Evolutionary conservation across 1,140 invertebrate species (phyloP).

Genomic region (Dolichoris vasculosae): DNA sequence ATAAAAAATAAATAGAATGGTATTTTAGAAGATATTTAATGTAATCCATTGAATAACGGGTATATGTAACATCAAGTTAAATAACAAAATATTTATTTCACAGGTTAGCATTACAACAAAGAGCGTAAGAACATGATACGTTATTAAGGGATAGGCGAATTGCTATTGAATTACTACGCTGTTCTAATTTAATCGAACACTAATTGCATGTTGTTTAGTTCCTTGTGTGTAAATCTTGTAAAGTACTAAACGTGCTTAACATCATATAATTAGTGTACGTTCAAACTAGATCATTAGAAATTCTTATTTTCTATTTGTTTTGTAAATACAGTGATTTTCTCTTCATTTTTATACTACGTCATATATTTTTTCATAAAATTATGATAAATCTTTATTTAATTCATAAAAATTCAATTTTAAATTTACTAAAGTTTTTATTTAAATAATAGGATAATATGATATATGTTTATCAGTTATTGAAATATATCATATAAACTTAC

Average conservation of each 20-base stretch:
- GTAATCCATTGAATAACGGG: conserved; percentile 9
- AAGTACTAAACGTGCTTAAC: conserved; percentile 17
- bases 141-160: conserved; percentile 39
- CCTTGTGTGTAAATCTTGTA: conserved; percentile 21
- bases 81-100: conserved; percentile 2
- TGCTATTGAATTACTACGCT: conserved; percentile 36
- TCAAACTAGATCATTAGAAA: neutral
- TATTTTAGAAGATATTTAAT: neutral
- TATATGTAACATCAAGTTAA: neutral
- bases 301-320: neutral
- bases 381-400: no score
- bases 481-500: no score
- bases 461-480: no score
- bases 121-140: conserved; percentile 29
- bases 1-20: neutral
- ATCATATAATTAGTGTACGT: conserved; percentile 12
- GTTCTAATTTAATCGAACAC: conserved; percentile 42
- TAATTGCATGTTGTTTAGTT: conserved; percentile 34
- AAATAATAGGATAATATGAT: no score
- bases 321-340: neutral
- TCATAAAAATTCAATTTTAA: no score
- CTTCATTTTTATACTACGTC: no score
- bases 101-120: neutral
- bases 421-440: no score
- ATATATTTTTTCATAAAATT: no score